These are phyloP conservation scores for Lingula anatina DNA, from an alignment of 2,888 invertebrate species.

Conservation along the genomic window DNA sequence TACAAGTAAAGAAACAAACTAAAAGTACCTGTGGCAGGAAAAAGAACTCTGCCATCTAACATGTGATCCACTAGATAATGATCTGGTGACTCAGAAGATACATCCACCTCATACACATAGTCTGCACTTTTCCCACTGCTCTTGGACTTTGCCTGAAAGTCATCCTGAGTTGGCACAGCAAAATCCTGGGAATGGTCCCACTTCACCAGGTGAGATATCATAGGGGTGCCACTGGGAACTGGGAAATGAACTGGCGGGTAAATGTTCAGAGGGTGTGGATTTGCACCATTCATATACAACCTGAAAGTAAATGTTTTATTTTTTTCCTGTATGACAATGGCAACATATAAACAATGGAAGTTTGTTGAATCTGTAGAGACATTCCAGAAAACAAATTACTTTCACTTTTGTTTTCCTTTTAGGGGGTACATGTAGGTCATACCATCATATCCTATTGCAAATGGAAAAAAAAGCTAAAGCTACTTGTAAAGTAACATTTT, in stretches of 20 bases:
- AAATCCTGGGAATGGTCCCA: conserved; percentile 88
- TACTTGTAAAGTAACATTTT: too few species aligned
- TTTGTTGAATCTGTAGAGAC: too few species aligned
- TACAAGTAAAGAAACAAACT: too few species aligned
- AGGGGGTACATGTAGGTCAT: background rate
- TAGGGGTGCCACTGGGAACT: conserved; percentile 79
- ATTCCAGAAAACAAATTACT: too few species aligned
- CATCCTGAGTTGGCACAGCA: conserved; percentile 55
- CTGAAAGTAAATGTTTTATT: conserved; percentile 53
- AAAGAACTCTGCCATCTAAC: conserved; percentile 84
- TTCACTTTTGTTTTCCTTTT: too few species aligned
- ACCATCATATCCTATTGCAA: too few species aligned
- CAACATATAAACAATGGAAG: too few species aligned
- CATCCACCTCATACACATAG: conserved; percentile 36
- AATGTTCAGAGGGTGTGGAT: conserved; percentile 68
- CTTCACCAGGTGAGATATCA: conserved; percentile 74
- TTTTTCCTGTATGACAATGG: too few species aligned
- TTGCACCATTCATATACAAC: conserved; percentile 73
- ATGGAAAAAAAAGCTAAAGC: too few species aligned
- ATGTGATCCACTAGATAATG: conserved; percentile 72
- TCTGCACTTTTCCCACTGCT: conserved; percentile 23
- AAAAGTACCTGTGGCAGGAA: conserved; percentile 71
- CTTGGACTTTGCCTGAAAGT: conserved; percentile 18
- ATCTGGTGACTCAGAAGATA: conserved; percentile 32
- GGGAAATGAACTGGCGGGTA: conserved; percentile 69